Evolutionary conservation across 2,888 invertebrate species (phyloP).

Genomic region (Phaedon cochleariae): DNA sequence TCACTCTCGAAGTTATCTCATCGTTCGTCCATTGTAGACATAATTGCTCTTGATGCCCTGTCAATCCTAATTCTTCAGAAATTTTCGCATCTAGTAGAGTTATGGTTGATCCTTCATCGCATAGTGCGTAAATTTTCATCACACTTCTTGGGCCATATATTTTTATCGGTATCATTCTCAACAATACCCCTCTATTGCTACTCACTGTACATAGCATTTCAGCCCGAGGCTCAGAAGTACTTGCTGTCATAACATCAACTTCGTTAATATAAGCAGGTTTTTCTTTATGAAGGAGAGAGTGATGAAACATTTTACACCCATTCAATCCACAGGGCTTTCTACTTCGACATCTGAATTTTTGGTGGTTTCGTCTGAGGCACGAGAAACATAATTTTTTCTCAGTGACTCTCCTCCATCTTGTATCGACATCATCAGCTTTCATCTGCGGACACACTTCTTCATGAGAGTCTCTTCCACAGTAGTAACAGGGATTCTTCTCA

Average conservation of each 20-base stretch:
- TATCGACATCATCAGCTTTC: neutral
- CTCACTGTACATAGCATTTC: neutral
- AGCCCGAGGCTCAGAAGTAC: neutral
- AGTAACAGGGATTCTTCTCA: too few relatives aligned
- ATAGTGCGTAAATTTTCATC: neutral
- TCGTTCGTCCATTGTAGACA: slow-evolving; percentile 4
- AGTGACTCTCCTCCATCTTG: neutral
- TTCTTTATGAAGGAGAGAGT: too few relatives aligned
- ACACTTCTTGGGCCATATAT: neutral
- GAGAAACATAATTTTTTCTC: neutral
- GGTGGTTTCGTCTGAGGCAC: too few relatives aligned
- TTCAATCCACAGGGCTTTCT: neutral
- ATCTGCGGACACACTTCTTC: neutral
- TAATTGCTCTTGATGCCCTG: too few relatives aligned
- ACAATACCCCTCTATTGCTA: neutral
- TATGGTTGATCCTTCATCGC: neutral
- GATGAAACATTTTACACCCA: neutral
- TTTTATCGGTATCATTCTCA: neutral
- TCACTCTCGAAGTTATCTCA: neutral
- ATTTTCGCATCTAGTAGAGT: neutral
- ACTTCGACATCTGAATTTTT: neutral
- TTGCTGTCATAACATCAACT: too few relatives aligned
- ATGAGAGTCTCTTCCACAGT: too few relatives aligned
- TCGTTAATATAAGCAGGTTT: too few relatives aligned
- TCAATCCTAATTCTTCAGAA: neutral